phyloP scores from a whole-genome alignment of 2,797 vertebrate genomes.

The Sebastes iracundus region DNA sequence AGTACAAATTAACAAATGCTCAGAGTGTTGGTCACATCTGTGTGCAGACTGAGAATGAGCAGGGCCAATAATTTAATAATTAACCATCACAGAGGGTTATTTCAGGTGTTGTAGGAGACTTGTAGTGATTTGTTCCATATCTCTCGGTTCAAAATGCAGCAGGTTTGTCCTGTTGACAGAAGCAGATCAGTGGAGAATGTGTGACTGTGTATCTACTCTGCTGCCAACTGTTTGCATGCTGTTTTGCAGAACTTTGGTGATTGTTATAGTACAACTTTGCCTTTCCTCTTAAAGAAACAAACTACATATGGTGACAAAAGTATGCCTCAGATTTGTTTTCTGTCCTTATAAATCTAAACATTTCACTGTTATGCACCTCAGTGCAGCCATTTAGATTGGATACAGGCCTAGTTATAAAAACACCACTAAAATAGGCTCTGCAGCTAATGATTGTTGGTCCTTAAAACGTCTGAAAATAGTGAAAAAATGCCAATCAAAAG shows the following conservation, averaged over 20 bases:
- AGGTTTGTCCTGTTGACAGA: slow-evolving; percentile 14
- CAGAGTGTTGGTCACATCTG: slow-evolving; percentile 41
- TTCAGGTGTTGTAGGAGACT: slow-evolving; percentile 10
- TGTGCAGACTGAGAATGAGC: slow-evolving; percentile 31
- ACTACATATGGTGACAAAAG: not conserved
- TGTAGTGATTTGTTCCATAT: slow-evolving; percentile 34
- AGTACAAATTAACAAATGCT: slow-evolving; percentile 66
- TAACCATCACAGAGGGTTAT: slow-evolving; percentile 22
- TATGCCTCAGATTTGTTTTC: not conserved
- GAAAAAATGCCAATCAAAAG: not conserved
- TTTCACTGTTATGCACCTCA: not conserved
- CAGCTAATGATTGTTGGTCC: not conserved
- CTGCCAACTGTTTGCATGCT: slow-evolving; percentile 18
- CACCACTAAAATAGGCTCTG: not conserved
- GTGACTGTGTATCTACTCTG: not conserved
- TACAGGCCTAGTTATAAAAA: not conserved
- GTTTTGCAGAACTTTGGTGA: slow-evolving; percentile 20
- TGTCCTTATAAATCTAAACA: not conserved
- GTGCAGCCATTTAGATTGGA: not conserved
- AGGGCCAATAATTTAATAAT: slow-evolving; percentile 47
- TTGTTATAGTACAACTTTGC: not conserved
- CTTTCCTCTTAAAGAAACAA: not conserved
- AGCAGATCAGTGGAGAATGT: slow-evolving; percentile 5
- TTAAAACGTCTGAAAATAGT: not conserved
- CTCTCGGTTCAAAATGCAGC: slow-evolving; percentile 12